phyloP scores from a whole-genome alignment of 2,113 vertebrate species.

The Onychorhynchus coronatus region DNA sequence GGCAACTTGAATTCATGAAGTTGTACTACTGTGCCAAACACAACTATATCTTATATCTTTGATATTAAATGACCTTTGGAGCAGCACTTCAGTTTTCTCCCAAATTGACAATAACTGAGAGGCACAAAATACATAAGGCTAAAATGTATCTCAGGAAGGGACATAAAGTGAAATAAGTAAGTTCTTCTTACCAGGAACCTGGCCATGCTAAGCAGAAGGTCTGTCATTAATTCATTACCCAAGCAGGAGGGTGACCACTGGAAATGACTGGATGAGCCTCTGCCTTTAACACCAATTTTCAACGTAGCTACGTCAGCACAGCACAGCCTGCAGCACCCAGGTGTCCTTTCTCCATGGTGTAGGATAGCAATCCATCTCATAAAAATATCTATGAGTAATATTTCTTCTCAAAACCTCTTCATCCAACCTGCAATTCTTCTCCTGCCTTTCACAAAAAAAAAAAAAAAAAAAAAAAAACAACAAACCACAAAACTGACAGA shows the following conservation, averaged over 20 bases:
- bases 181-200: background rate
- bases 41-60: background rate
- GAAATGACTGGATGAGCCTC: background rate
- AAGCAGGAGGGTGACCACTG: background rate
- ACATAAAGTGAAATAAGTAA: background rate
- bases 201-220: background rate
- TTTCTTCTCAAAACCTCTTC: background rate
- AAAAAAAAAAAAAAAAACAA: too few relatives aligned
- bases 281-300: background rate
- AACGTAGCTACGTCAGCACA: background rate
- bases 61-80: slow-evolving; percentile 15
- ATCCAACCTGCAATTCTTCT: background rate
- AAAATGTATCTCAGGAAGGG: background rate
- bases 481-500: too few relatives aligned
- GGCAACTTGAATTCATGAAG: background rate
- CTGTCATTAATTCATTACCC: background rate
- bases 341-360: background rate
- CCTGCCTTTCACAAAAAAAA: background rate
- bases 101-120: background rate
- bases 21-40: background rate
- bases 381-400: background rate
- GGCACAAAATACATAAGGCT: background rate
- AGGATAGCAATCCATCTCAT: background rate
- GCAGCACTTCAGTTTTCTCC: background rate
- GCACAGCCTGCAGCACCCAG: background rate